Evolutionary conservation across 2,888 invertebrate genomes (phyloP).

Genomic region (Teinopalpus imperialis): DNA sequence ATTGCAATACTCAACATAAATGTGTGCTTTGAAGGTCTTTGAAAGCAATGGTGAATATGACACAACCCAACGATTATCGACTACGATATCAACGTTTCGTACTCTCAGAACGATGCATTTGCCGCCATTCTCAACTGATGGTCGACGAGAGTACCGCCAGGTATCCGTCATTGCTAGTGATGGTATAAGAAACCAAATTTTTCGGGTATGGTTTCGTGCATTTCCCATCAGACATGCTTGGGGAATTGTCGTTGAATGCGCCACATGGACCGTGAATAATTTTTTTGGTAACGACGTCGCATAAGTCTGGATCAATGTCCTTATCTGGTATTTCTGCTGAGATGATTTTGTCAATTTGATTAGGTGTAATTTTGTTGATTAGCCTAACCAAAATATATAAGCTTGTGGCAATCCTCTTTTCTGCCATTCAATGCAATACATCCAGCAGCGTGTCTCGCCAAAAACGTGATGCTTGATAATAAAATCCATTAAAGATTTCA

Average conservation of each 20-base stretch:
- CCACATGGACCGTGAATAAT: slow-evolving; percentile 37
- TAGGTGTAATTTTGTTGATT: too few species aligned
- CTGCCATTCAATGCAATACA: slow-evolving; percentile 34
- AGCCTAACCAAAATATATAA: too few species aligned
- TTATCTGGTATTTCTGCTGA: slow-evolving; percentile 29
- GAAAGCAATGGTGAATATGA: too few species aligned
- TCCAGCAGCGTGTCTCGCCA: slow-evolving; percentile 32
- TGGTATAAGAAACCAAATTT: slow-evolving; percentile 21
- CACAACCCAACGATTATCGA: too few species aligned
- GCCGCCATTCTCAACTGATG: too few species aligned
- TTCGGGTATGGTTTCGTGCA: slow-evolving; percentile 29
- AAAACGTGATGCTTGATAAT: slow-evolving; percentile 24
- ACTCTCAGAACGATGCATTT: too few species aligned
- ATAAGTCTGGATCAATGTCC: slow-evolving; percentile 25
- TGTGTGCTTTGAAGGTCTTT: too few species aligned
- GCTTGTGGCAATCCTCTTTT: slow-evolving; percentile 33
- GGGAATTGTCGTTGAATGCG: slow-evolving; percentile 24
- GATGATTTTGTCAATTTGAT: slow-evolving; percentile 22
- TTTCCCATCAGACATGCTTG: slow-evolving; percentile 29
- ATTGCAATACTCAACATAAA: too few species aligned
- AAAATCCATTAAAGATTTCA: background rate
- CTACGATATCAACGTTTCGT: too few species aligned
- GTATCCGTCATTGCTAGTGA: slow-evolving; percentile 27
- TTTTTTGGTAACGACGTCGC: slow-evolving; percentile 28
- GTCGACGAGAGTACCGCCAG: too few species aligned